Conservation (phyloP, 1,140 invertebrate species). For the Euwallacea similis region DNA sequence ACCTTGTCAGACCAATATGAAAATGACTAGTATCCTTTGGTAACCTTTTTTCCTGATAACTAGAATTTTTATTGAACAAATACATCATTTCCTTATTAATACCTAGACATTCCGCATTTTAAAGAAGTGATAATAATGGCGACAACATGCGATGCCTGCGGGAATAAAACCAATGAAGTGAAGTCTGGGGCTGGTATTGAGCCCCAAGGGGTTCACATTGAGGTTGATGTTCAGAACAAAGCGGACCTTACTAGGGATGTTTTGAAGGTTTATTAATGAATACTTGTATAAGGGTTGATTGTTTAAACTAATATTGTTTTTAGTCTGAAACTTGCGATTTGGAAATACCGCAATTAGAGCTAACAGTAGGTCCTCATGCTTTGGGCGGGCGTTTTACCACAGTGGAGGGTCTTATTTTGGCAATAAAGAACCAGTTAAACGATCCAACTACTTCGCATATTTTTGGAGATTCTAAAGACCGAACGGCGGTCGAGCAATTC, state of each 20-base stretch:
- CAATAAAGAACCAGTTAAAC: slow-evolving; percentile 69
- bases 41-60: slow-evolving; percentile 55
- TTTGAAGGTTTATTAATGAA: slow-evolving; percentile 69
- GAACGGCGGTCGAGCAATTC: slow-evolving; percentile 59
- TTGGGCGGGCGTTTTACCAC: slow-evolving; percentile 96
- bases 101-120: slow-evolving; percentile 88
- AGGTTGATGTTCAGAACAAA: slow-evolving; percentile 70
- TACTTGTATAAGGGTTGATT: neutral
- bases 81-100: neutral
- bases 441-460: slow-evolving; percentile 65
- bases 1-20: slow-evolving; percentile 93
- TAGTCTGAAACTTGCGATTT: slow-evolving; percentile 90
- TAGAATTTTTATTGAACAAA: neutral
- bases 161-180: slow-evolving; percentile 90
- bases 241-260: slow-evolving; percentile 91
- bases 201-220: slow-evolving; percentile 76
- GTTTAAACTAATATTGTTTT: slow-evolving; percentile 16
- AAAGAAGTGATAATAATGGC: slow-evolving; percentile 99
- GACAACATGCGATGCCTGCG: slow-evolving; percentile 88
- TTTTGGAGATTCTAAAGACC: slow-evolving; percentile 72
- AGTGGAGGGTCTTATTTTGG: slow-evolving; percentile 79
- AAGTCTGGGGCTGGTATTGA: slow-evolving; percentile 93
- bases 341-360: slow-evolving; percentile 86
- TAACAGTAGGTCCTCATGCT: slow-evolving; percentile 81
- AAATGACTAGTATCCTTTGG: slow-evolving; percentile 81